Evolutionary conservation across 1,140 invertebrate genomes (phyloP).

Genomic region (Plectrocnemia conspersa): DNA sequence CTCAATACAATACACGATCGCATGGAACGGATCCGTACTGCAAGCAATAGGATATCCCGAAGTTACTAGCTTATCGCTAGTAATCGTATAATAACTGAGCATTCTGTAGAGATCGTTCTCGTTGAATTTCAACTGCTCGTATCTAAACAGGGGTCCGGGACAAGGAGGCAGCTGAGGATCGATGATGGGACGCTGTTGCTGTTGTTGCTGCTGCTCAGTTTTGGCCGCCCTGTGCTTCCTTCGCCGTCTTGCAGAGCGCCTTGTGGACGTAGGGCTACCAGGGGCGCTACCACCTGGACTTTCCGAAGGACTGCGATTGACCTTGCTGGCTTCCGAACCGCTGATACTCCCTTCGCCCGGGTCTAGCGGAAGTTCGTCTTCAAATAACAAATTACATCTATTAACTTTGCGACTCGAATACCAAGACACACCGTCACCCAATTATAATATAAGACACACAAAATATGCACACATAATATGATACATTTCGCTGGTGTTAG

Average conservation of each 20-base stretch:
- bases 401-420: no score
- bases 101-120: slow-evolving; percentile 42
- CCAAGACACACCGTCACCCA: slow-evolving; percentile 19
- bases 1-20: slow-evolving; percentile 58
- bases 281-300: slow-evolving; percentile 43
- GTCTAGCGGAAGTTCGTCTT: slow-evolving; percentile 30
- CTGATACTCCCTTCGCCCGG: slow-evolving; percentile 45
- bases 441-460: no score
- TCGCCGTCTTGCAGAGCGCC: slow-evolving; percentile 4
- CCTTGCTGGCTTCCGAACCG: slow-evolving; percentile 47
- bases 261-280: slow-evolving; percentile 37
- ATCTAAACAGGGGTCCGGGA: slow-evolving; percentile 43
- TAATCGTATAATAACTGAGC: slow-evolving; percentile 57
- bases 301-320: slow-evolving; percentile 42
- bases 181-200: slow-evolving; percentile 32
- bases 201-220: slow-evolving; percentile 35
- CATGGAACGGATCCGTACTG: slow-evolving; percentile 54
- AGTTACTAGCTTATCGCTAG: slow-evolving; percentile 58
- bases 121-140: slow-evolving; percentile 34
- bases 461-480: no score
- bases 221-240: slow-evolving; percentile 37
- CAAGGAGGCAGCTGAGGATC: slow-evolving; percentile 41
- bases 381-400: slow-evolving; percentile 32
- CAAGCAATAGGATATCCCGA: slow-evolving; percentile 71
- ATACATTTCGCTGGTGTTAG: no score